phyloP scores from a whole-genome alignment of 2,113 vertebrate species.

The Australoheros scitulus region DNA sequence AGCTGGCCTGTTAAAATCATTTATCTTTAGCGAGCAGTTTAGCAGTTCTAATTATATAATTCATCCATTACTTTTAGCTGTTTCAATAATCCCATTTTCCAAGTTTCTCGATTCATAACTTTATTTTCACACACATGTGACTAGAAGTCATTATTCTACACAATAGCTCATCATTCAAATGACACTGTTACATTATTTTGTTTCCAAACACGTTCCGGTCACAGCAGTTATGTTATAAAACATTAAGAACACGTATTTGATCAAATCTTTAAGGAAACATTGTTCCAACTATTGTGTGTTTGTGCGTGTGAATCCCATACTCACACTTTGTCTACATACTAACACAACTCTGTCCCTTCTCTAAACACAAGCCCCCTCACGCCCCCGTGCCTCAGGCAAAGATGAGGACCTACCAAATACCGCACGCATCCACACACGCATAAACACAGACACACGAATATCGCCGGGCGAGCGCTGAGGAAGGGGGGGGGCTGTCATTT shows the following conservation, averaged over 20 bases:
- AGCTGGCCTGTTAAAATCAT: background rate
- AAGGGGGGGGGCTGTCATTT: constrained; percentile 84
- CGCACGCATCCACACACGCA: constrained; percentile 77
- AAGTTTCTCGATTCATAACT: background rate
- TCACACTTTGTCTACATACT: constrained; percentile 26
- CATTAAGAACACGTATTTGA: background rate
- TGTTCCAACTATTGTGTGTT: background rate
- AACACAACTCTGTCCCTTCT: constrained; percentile 28
- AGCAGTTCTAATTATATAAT: background rate
- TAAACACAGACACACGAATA: constrained; percentile 67
- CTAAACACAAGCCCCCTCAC: background rate
- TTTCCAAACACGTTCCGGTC: background rate
- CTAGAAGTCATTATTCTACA: background rate
- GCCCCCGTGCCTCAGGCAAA: constrained; percentile 62
- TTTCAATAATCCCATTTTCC: background rate
- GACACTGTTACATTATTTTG: background rate
- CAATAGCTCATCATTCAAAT: too few relatives aligned
- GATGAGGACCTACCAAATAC: constrained; percentile 79
- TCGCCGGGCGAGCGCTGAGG: constrained; percentile 75
- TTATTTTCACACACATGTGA: background rate
- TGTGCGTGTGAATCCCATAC: background rate
- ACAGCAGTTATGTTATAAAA: background rate
- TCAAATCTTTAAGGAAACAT: background rate
- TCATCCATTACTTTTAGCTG: background rate
- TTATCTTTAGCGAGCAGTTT: background rate